Conservation (phyloP, 2,113 vertebrate species). For the Proteles cristata region DNA sequence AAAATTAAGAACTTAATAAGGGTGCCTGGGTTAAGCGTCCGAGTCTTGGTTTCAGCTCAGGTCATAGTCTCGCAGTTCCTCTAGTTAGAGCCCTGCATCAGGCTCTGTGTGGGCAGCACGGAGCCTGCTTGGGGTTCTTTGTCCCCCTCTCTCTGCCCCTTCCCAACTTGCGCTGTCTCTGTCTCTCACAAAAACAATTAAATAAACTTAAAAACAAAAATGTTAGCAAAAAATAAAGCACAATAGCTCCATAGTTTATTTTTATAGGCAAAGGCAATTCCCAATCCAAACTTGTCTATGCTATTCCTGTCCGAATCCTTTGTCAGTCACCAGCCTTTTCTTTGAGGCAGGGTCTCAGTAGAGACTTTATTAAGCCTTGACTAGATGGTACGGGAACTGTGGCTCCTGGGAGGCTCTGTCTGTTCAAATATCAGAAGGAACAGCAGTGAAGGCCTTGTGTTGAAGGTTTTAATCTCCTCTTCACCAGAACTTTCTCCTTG, state of each 20-base stretch:
- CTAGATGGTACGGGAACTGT: neutral
- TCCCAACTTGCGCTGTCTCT: no score
- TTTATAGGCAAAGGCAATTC: constrained; percentile 50
- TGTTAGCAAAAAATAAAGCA: neutral
- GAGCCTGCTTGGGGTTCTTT: no score
- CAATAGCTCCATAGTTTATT: constrained; percentile 3
- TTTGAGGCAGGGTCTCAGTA: neutral
- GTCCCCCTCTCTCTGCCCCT: no score
- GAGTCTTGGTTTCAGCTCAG: no score
- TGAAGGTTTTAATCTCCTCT: neutral
- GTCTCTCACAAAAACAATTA: no score
- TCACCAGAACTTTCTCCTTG: neutral
- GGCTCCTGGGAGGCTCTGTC: neutral
- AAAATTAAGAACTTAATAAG: neutral
- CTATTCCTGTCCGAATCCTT: neutral
- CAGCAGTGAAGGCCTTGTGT: neutral
- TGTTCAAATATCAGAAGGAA: neutral
- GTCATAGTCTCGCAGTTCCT: no score
- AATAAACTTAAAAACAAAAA: no score
- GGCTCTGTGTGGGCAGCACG: no score
- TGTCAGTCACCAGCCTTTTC: neutral
- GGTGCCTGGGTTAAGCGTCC: no score
- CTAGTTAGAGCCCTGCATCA: no score
- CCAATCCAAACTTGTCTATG: neutral
- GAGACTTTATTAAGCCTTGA: neutral